A percentile compares a stretch with the other conserved stretches of the same genome.
Conservation (phyloP, 2,888 invertebrate genomes). For the Ophion costatus region DNA sequence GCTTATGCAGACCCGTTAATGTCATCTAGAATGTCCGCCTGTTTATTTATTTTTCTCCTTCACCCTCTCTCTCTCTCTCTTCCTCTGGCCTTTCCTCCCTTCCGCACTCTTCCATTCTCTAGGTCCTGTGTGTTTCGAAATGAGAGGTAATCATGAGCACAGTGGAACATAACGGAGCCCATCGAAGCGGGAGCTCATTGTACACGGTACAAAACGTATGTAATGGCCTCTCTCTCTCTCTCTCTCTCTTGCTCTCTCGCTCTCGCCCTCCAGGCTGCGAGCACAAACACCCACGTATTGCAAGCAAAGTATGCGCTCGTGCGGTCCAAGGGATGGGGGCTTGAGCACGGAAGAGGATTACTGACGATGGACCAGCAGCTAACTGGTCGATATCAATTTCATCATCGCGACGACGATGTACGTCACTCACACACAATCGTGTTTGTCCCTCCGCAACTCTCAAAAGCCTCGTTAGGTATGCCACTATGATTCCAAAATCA, state of each 20-base stretch:
- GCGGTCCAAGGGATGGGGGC: slow-evolving; percentile 6
- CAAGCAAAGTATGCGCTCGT: slow-evolving; percentile 29
- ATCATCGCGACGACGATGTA: slow-evolving; percentile 44
- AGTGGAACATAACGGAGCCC: slow-evolving; percentile 34
- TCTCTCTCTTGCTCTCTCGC: slow-evolving; percentile 9
- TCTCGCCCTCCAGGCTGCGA: slow-evolving; percentile 3
- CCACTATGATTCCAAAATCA: slow-evolving; percentile 70
- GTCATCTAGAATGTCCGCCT: background rate
- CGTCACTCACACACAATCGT: slow-evolving; percentile 5
- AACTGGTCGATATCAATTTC: slow-evolving; percentile 64
- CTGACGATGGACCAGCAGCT: slow-evolving; percentile 50
- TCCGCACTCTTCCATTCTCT: background rate
- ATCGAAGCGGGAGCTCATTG: slow-evolving; percentile 56
- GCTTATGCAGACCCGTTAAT: background rate
- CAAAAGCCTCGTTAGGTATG: slow-evolving; percentile 70
- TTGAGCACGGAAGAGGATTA: slow-evolving; percentile 37
- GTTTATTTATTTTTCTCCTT: background rate
- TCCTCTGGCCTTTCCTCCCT: slow-evolving; percentile 11
- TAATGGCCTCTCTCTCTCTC: slow-evolving; percentile 29
- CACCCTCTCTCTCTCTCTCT: background rate
- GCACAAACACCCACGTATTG: slow-evolving; percentile 20
- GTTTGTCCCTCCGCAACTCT: slow-evolving; percentile 33
- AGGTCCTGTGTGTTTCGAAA: slow-evolving; percentile 40
- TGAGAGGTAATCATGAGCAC: slow-evolving; percentile 56
- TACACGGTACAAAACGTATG: slow-evolving; percentile 41